Conservation (phyloP, 2,113 vertebrate genomes). For the Archocentrus centrarchus region DNA sequence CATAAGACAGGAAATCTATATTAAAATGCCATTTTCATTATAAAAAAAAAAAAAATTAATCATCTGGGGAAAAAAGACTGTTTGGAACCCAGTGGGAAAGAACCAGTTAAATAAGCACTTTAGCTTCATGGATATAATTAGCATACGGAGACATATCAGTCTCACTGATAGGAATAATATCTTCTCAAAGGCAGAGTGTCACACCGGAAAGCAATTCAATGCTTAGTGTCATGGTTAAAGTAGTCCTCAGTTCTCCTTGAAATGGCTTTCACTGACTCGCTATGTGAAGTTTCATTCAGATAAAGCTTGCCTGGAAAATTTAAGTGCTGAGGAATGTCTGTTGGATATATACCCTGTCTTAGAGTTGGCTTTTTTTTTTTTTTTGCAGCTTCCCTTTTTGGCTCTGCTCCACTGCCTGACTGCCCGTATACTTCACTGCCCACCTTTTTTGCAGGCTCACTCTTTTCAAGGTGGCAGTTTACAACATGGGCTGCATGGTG, state of each 20-base stretch:
- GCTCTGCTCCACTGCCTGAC: constrained; percentile 31
- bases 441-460: background rate
- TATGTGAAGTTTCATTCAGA: constrained; percentile 57
- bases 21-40: constrained; percentile 30
- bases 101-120: constrained; percentile 47
- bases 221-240: constrained; percentile 45
- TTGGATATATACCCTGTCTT: constrained; percentile 32
- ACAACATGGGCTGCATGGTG: constrained; percentile 7
- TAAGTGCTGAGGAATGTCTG: constrained; percentile 47
- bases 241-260: constrained; percentile 45
- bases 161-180: constrained; percentile 43
- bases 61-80: constrained; percentile 28
- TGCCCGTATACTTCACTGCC: constrained; percentile 8
- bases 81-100: constrained; percentile 19
- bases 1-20: constrained; percentile 52
- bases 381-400: constrained; percentile 6
- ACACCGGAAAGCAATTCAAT: constrained; percentile 37
- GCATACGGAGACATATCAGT: constrained; percentile 47
- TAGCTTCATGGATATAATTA: constrained; percentile 50
- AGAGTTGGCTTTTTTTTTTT: constrained; percentile 31
- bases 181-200: constrained; percentile 42
- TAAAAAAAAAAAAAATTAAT: constrained; percentile 12
- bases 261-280: constrained; percentile 34
- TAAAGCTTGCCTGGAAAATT: constrained; percentile 46
- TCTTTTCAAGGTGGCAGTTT: constrained; percentile 15